phyloP scores from a whole-genome alignment of 2,888 invertebrate species.

The Eristalinus aeneus region DNA sequence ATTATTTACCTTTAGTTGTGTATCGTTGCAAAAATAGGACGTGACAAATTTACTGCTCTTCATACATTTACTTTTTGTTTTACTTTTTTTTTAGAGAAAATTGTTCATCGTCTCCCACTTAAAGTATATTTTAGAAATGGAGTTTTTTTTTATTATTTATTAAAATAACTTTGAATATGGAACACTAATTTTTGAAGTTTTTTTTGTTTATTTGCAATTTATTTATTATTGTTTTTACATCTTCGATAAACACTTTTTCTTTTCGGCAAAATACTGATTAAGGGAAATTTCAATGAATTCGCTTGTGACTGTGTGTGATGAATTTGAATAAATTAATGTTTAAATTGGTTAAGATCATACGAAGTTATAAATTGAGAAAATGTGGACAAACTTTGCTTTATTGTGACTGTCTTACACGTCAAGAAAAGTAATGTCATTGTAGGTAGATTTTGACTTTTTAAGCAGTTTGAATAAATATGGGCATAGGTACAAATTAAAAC shows the following conservation, averaged over 20 bases:
- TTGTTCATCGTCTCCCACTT: slow-evolving; percentile 16
- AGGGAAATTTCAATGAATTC: neutral
- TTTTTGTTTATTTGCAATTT: slow-evolving; percentile 19
- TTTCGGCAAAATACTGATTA: slow-evolving; percentile 28
- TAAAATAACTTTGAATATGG: slow-evolving; percentile 51
- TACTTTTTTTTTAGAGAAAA: slow-evolving; percentile 30
- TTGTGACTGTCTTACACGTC: too few species aligned
- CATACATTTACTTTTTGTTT: slow-evolving; percentile 3
- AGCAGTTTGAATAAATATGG: too few species aligned
- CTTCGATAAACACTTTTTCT: neutral
- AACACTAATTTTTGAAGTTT: slow-evolving; percentile 40
- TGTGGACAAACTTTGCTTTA: too few species aligned
- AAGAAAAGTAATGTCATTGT: too few species aligned
- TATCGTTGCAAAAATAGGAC: slow-evolving; percentile 81
- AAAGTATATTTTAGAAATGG: slow-evolving; percentile 49
- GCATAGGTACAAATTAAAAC: too few species aligned
- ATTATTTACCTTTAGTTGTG: slow-evolving; percentile 60
- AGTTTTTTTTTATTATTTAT: slow-evolving; percentile 24
- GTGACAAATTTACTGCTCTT: slow-evolving; percentile 74
- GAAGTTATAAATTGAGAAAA: too few species aligned
- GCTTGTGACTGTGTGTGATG: too few species aligned
- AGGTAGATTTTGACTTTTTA: too few species aligned
- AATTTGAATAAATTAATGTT: too few species aligned
- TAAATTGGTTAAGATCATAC: too few species aligned
- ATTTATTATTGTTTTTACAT: slow-evolving; percentile 25